phyloP scores from a whole-genome alignment of 2,113 vertebrate genomes.

The Eulacestoma nigropectus region DNA sequence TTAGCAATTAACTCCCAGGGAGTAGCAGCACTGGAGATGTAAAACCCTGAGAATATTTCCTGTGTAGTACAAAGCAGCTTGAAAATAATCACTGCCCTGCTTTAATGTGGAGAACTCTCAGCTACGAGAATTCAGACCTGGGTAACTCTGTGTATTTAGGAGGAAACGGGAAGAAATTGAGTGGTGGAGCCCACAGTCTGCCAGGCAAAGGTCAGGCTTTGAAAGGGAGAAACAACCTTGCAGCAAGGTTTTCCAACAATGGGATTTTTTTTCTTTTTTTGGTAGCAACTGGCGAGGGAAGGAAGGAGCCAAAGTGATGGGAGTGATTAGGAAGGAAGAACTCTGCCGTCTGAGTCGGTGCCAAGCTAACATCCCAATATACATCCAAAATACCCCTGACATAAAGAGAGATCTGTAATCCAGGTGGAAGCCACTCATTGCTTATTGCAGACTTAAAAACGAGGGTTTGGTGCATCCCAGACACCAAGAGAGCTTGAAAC shows the following conservation, averaged over 20 bases:
- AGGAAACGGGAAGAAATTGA: neutral
- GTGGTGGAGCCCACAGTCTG: neutral
- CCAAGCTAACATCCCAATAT: neutral
- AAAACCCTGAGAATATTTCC: neutral
- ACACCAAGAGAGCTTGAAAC: neutral
- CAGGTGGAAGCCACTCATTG: neutral
- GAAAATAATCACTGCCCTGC: neutral
- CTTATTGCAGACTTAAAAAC: neutral
- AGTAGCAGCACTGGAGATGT: neutral
- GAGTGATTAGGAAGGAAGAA: neutral
- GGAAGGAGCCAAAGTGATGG: neutral
- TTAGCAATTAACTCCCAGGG: neutral
- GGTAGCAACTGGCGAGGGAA: neutral
- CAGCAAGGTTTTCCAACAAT: neutral
- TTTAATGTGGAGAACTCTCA: neutral
- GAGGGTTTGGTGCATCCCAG: neutral
- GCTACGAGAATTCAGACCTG: neutral
- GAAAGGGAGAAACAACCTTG: neutral
- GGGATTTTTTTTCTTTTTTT: neutral
- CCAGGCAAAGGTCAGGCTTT: neutral
- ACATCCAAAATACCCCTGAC: neutral
- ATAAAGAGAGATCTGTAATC: neutral
- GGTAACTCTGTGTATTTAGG: neutral
- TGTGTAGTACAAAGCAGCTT: neutral
- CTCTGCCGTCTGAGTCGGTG: neutral